Percentiles rank a stretch among this genome's conserved stretches.
Conservation (phyloP, 1,140 invertebrate species). For the Bombus terrestris region DNA sequence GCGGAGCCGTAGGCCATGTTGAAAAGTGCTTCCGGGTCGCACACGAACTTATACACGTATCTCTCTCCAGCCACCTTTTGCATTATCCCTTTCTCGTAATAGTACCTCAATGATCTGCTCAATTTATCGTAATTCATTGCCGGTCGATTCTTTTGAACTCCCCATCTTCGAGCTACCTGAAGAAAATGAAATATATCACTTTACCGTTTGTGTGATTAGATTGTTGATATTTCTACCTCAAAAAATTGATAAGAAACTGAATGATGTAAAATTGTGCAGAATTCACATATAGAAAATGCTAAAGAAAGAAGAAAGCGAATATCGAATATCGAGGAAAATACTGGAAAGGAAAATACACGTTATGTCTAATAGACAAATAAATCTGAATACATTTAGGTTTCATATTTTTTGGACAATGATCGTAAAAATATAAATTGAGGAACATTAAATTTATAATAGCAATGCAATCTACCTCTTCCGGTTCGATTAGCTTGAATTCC, state of each 20-base stretch:
- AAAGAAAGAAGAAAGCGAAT: background rate
- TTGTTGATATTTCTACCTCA: no score
- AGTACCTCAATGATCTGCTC: slow-evolving; percentile 95
- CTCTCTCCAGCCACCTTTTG: slow-evolving; percentile 98
- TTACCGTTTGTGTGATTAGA: no score
- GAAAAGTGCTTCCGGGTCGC: slow-evolving; percentile 95
- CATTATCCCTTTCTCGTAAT: slow-evolving; percentile 99
- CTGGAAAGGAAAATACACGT: no score
- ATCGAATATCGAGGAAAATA: no score
- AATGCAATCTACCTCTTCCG: slow-evolving; percentile 90
- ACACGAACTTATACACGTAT: slow-evolving; percentile 98
- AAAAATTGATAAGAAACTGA: no score
- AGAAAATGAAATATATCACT: background rate
- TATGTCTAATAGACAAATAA: no score
- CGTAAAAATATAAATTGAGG: no score
- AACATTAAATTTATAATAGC: background rate
- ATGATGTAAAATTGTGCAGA: no score
- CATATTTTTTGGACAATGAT: no score
- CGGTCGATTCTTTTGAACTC: slow-evolving; percentile 93
- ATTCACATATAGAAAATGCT: no score
- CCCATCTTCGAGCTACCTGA: slow-evolving; percentile 91
- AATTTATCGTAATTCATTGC: slow-evolving; percentile 99
- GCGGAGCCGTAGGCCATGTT: slow-evolving; percentile 88
- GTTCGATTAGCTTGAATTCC: slow-evolving; percentile 97
- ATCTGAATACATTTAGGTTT: no score